Evolutionary conservation across 2,797 vertebrate genomes (phyloP), one percentile per base, ranked within the genome.

Genomic region (Aselliscus stoliczkanus): DNA sequence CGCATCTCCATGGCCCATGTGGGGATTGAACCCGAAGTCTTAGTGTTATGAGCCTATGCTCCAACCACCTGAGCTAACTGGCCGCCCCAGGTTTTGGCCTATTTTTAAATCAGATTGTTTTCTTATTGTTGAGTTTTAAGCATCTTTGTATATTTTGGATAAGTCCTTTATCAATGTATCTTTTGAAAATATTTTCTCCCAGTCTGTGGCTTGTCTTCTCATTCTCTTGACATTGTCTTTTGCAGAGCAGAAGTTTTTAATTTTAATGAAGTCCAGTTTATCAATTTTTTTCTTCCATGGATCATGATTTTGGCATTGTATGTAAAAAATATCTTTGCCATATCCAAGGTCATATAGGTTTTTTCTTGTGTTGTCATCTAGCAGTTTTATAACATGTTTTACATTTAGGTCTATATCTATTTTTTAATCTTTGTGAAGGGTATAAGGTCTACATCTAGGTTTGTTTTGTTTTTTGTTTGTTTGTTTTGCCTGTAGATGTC

Each of bases 261-360:
- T 90, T 94, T 94, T 92, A 83, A 87, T 79, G 31, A 91, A 79
- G 13, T 65, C 47, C 56, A 56, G 44, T 27, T 82, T 82, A 70
- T 56, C 34, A 82, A 11, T 76, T 70, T 11, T 11, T 87, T 95
- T 79, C 27, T 80, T 91, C 90, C 58, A 42, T 27, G 65, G 62
- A 83, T 81, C 52, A 10, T 39, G 70, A 39, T 60, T 87, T 69
- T 75, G 58, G n/a, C 37, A 14, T 47, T 72, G 10, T 42, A 88
- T 94, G 50, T 34, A n/a, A 88, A 79, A 82, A 88, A 54, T 42
- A 42, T 72, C 60, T 56, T 29, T 29, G 4, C 39, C 17, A 42
- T 50, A 62, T 31, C 5, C 50, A 86, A 82, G 21, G 17, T 88
- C 76, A 88, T 54, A 29, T 91, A 79, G 11, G 39, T 79, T 92